Conservation (phyloP, 2,797 vertebrate genomes). For the Cryptoblepharus egeriae region DNA sequence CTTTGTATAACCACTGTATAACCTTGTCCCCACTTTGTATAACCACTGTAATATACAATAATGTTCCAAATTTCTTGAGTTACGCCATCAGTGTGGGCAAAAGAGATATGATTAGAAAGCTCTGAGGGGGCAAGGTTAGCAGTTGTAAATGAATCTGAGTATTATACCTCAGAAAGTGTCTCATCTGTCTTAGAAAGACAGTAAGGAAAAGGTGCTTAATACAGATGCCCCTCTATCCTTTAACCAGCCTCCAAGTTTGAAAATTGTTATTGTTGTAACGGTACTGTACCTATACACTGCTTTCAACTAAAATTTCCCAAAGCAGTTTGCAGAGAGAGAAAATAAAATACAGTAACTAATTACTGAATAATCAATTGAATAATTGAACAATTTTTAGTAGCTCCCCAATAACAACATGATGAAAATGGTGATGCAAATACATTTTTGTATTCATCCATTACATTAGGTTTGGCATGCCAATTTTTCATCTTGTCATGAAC, state of each 20-base stretch:
- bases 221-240: not conserved
- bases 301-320: no score
- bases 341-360: no score
- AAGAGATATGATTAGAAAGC: no score
- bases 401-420: not conserved
- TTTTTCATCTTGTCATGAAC: not conserved
- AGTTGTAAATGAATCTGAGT: not conserved
- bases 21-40: no score
- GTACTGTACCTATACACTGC: no score
- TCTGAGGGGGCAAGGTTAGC: no score
- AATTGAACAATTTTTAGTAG: not conserved
- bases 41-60: no score
- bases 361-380: not conserved
- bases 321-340: no score
- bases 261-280: no score
- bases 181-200: not conserved
- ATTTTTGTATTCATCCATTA: not conserved
- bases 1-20: no score
- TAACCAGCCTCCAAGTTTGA: not conserved
- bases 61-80: not conserved
- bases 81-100: no score
- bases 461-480: not conserved
- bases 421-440: not conserved
- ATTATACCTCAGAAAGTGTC: not conserved
- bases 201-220: not conserved